Conservation (phyloP, 2,888 invertebrate species). For the Tetramorium bicarinatum region DNA sequence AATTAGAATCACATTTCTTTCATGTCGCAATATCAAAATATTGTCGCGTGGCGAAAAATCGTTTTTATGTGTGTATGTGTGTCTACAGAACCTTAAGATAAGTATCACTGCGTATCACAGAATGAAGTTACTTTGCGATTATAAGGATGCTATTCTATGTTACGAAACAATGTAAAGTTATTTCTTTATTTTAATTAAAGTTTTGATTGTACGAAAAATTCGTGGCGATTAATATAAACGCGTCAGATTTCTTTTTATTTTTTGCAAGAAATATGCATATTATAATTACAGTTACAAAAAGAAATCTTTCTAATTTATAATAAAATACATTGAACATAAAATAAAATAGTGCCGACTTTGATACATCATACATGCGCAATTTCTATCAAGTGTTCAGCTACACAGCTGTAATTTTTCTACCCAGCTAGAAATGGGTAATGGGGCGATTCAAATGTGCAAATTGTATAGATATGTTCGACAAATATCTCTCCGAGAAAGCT, state of each 20-base stretch:
- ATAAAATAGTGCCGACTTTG: background rate
- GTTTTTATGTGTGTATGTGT: background rate
- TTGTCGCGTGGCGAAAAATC: background rate
- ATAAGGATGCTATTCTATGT: background rate
- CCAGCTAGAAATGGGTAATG: background rate
- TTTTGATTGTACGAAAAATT: background rate
- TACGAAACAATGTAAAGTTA: slow-evolving; percentile 2
- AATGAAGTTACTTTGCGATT: background rate
- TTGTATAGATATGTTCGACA: slow-evolving; percentile 3
- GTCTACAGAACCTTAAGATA: background rate
- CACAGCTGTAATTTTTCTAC: background rate
- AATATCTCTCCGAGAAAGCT: background rate
- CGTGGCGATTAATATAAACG: background rate
- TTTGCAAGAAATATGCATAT: background rate
- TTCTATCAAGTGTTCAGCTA: background rate
- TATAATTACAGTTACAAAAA: background rate
- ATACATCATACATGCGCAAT: background rate
- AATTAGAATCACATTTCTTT: background rate
- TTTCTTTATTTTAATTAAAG: background rate
- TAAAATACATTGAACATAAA: background rate
- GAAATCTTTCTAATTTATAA: background rate
- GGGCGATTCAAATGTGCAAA: background rate
- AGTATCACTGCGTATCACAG: slow-evolving; percentile 13
- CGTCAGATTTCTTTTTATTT: background rate
- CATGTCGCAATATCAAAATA: background rate